Base-by-base conservation (phyloP, 1,140 invertebrate species). In the Araneus ventricosus region DNA sequence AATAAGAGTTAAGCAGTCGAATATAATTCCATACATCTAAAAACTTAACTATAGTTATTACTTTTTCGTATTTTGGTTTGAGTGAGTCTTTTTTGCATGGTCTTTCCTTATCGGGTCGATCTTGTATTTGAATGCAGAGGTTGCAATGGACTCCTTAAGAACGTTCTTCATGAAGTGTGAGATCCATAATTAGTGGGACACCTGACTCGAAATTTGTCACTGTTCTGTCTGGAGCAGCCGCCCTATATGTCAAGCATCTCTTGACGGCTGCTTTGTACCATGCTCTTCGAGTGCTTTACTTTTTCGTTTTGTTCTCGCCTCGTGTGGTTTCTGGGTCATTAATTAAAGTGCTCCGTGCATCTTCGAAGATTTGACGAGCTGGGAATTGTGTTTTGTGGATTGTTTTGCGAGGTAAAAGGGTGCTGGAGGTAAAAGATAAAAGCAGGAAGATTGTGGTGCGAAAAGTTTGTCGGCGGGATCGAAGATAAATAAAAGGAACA, bases 171-270 rank as follows among this genome's bases (percentile, higher is more conserved):
- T 24, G 20, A 61, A 63, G 57, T 59, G 52, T 34, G 30, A 57
- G 52, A 2, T 37, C n/a, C 20, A 63, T 87, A 87, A 87, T 67
- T 87, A 87, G 85, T 87, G 59, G 34, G 57, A 87, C 85, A 87
- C 85, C 85, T 87, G 85, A 87, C 85, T 87, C 24, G 85, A 63
- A 87, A 87, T 87, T 61, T 63, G 85, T 87, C 85, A 87, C 34
- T 37, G 85, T 20, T 24, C 30, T 87, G 85, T 87, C 85, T 41
- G 22, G n/a, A 59, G 24, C 85, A 87, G 85, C 85, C 85, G 57
- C 63, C 59, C 85, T 52, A 45, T 45, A 45, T 84, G 80, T 84
- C 80, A 84, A 84, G 45, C 39, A 84, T 52, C n/a, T 10, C 37
- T 41, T 34, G 80, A 84, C 39, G 39, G 17, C 39, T 7, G 45